These are phyloP conservation scores for Dipodomys ordii DNA, from an alignment of 2,113 vertebrate species.

Conservation along the genomic window DNA sequence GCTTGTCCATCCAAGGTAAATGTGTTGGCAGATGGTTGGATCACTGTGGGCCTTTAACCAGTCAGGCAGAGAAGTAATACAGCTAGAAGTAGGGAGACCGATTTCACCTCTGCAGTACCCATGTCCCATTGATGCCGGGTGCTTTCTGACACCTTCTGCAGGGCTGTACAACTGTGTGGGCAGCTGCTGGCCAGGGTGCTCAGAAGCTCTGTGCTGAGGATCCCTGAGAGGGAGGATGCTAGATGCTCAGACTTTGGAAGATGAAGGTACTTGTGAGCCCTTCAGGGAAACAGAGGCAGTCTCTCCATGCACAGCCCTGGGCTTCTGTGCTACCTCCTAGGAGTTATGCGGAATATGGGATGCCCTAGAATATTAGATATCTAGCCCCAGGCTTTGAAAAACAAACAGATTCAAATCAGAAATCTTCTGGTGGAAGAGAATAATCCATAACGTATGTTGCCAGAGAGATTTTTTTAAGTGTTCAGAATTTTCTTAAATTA, in stretches of 20 bases:
- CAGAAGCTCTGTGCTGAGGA: no score
- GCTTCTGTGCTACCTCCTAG: background rate
- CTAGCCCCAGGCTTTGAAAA: constrained; percentile 56
- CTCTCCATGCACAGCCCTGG: background rate
- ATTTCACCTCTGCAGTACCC: background rate
- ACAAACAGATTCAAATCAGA: constrained; percentile 57
- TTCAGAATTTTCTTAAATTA: constrained; percentile 79
- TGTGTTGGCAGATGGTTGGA: background rate
- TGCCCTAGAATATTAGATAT: background rate
- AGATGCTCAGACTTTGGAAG: background rate
- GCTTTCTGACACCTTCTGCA: background rate
- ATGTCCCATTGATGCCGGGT: background rate
- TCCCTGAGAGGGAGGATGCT: background rate
- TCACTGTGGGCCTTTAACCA: background rate
- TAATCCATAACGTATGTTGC: constrained; percentile 71
- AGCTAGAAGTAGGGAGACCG: background rate
- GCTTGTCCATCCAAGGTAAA: background rate
- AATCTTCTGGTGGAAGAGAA: constrained; percentile 51
- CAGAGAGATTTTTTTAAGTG: constrained; percentile 50
- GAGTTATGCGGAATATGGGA: background rate
- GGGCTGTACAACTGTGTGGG: background rate
- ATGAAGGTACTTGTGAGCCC: background rate
- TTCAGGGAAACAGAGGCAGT: background rate
- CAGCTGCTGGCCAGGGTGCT: background rate
- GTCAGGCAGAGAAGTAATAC: background rate